Conservation (phyloP, 2,888 invertebrate genomes). For the Temnothorax ravouxi region DNA sequence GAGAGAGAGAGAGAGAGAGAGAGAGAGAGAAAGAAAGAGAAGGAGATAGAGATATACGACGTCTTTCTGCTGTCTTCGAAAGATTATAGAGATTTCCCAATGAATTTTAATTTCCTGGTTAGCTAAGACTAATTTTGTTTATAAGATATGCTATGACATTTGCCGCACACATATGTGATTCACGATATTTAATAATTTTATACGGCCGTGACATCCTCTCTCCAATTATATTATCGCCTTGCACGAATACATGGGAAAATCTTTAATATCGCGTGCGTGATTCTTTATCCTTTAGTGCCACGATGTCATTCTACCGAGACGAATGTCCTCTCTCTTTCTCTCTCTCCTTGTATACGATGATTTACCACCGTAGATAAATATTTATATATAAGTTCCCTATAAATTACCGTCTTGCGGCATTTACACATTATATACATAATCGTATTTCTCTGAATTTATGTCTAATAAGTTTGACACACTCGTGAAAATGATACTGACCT, state of each 20-base stretch:
- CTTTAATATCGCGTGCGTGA: constrained; percentile 54
- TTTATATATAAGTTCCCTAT: constrained; percentile 4
- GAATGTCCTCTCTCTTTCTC: constrained; percentile 38
- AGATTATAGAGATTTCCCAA: constrained; percentile 1
- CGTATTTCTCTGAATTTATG: background rate
- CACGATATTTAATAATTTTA: constrained; percentile 55
- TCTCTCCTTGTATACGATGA: background rate
- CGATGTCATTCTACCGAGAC: constrained; percentile 50
- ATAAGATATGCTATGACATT: constrained; percentile 27
- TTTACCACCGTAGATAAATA: constrained; percentile 19
- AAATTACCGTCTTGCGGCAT: background rate
- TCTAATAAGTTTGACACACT: background rate
- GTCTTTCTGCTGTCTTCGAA: background rate
- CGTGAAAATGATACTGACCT: constrained; percentile 20
- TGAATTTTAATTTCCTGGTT: background rate
- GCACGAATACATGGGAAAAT: constrained; percentile 55
- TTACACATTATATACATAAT: background rate
- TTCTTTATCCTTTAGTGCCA: constrained; percentile 42
- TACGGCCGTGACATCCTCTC: constrained; percentile 55
- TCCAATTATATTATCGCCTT: constrained; percentile 49
- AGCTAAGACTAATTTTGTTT: constrained; percentile 15
- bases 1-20: background rate
- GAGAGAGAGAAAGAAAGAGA: too few relatives aligned
- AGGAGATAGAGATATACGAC: background rate
- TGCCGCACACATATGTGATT: constrained; percentile 26